Evolutionary conservation across 2,113 vertebrate genomes (phyloP), one percentile per base, ranked within the genome.

Genomic region (Plotosus lineatus): DNA sequence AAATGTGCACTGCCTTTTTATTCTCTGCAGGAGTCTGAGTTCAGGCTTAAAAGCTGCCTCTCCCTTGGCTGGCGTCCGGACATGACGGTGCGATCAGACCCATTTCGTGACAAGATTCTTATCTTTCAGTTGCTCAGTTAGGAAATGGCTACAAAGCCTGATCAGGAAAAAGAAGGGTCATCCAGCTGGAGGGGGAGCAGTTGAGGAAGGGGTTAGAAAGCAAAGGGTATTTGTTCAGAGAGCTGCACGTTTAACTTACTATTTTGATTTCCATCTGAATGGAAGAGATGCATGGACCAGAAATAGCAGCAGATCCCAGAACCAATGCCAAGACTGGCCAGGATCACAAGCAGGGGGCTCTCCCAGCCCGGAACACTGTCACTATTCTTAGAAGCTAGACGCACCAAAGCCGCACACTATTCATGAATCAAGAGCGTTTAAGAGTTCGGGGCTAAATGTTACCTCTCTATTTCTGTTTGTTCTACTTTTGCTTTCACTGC

Each of bases 191-290:
- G 42, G 79, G 69, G 85, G 77, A 26, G 48, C n/a, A 7, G n/a
- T n/a, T 46, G 44, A 46, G 63, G 78, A 82, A 78, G 46, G 85
- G 83, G 79, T 82, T n/a, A 82, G 77, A 80, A 26, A 9, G 86
- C 73, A 77, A 56, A 65, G 77, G 82, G 84, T 76, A 82, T 83
- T 84, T 82, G 87, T 38, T 92, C 86, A 93, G 90, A 90, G 88
- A 82, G 82, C 56, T 61, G 82, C 89, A 92, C 94, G 91, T 93
- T 92, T 87, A 86, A 71, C 79, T 78, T 87, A 83, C 84, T 91
- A 83, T 92, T 92, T 92, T 79, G 86, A 91, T 93, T 92, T 92
- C 89, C 90, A 91, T 91, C 79, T 90, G 80, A 91, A 88, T 86
- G 81, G 85, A 72, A 78, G 58, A 63, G 65, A 36, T 6, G 77